Conservation (phyloP, 2,113 vertebrate genomes). For the Hypanus sabinus region DNA sequence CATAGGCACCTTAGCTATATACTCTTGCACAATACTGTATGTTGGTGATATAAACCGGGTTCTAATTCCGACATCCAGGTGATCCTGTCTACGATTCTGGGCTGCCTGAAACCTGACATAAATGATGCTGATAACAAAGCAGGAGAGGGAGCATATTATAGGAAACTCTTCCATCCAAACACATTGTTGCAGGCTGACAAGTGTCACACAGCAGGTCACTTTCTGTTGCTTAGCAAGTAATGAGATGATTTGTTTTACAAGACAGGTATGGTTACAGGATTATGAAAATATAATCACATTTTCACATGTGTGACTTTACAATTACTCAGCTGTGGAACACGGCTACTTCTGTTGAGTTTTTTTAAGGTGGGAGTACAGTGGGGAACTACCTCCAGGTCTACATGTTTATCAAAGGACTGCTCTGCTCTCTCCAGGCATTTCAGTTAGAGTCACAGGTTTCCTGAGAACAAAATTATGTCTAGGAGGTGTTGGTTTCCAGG, state of each 20-base stretch:
- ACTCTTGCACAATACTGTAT: too few relatives aligned
- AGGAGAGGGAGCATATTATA: neutral
- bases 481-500: neutral
- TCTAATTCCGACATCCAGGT: neutral
- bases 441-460: neutral
- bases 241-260: neutral
- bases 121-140: constrained; percentile 1
- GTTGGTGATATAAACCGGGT: too few relatives aligned
- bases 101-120: neutral
- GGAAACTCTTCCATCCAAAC: neutral
- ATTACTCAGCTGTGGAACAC: neutral
- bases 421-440: neutral
- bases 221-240: neutral
- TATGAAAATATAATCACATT: constrained; percentile 13
- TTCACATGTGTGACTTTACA: neutral
- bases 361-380: neutral
- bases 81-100: neutral
- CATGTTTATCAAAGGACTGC: neutral
- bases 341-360: neutral
- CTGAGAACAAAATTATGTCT: neutral
- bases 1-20: too few relatives aligned
- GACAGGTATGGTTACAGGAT: neutral
- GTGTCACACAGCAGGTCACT: neutral
- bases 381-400: neutral
- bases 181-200: neutral